These are phyloP conservation scores for Kuschelorhynchus macadamiae DNA, from an alignment of 2,888 invertebrate species.

Conservation along the genomic window DNA sequence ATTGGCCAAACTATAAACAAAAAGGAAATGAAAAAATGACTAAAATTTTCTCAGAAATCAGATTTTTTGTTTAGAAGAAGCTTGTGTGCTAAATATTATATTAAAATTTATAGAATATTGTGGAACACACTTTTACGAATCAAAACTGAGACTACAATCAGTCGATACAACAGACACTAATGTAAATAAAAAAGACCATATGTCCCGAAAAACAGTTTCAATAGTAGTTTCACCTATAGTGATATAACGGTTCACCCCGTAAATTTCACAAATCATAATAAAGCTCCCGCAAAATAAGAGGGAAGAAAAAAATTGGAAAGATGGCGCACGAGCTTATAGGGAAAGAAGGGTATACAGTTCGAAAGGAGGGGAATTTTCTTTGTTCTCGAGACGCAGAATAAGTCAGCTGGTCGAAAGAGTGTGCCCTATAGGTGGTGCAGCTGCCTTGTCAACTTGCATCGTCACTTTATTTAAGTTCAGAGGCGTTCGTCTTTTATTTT, in stretches of 20 bases:
- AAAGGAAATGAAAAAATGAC: no score
- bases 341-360: conserved; percentile 56
- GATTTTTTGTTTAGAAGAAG: no score
- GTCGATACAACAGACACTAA: no score
- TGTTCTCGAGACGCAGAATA: conserved; percentile 67
- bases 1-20: no score
- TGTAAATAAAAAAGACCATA: no score
- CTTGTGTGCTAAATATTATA: no score
- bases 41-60: no score
- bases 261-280: conserved; percentile 38
- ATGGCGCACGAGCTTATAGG: conserved; percentile 54
- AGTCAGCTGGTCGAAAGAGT: conserved; percentile 67
- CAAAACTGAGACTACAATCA: no score
- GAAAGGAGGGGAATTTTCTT: conserved; percentile 64
- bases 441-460: conserved; percentile 57
- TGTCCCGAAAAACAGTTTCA: no score
- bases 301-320: conserved; percentile 59
- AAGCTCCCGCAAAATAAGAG: conserved; percentile 28
- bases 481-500: conserved; percentile 50
- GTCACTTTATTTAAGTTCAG: conserved; percentile 55
- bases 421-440: conserved; percentile 57
- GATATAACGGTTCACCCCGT: conserved; percentile 35
- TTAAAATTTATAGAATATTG: no score
- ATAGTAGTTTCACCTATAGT: no score
- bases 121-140: no score